Conservation (phyloP, 2,888 invertebrate genomes). For the Limulus polyphemus region DNA sequence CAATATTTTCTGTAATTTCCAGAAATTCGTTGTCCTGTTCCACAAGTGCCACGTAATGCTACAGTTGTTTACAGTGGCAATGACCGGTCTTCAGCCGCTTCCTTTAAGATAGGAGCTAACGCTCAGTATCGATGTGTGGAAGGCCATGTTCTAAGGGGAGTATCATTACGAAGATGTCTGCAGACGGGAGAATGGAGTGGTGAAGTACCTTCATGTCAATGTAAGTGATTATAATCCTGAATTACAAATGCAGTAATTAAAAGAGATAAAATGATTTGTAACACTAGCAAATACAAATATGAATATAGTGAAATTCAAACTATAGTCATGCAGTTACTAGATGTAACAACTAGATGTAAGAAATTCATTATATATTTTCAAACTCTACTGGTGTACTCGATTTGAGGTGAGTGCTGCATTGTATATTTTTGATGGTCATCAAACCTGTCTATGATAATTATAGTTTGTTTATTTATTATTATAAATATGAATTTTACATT, state of each 20-base stretch:
- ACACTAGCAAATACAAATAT: neutral
- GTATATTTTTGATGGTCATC: no score
- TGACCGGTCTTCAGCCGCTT: constrained; percentile 48
- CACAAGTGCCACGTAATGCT: constrained; percentile 66
- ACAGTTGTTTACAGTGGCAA: constrained; percentile 80
- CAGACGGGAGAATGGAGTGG: constrained; percentile 28
- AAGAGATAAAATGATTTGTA: neutral
- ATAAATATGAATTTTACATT: neutral
- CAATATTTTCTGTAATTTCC: constrained; percentile 10
- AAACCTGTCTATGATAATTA: no score
- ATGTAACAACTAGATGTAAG: no score
- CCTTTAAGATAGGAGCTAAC: constrained; percentile 30
- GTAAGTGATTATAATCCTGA: constrained; percentile 16
- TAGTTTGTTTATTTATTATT: neutral
- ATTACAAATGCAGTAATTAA: neutral
- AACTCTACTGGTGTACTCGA: no score
- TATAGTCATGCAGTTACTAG: no score
- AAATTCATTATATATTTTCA: no score
- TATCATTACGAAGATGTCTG: constrained; percentile 27
- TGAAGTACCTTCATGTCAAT: constrained; percentile 27
- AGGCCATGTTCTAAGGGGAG: constrained; percentile 29
- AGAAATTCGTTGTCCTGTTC: constrained; percentile 81
- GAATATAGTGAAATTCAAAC: no score
- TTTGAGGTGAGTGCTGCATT: no score
- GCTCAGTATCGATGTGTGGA: constrained; percentile 30